Base-by-base conservation (phyloP, 1,140 invertebrate genomes). In the Drepana arcuata region DNA sequence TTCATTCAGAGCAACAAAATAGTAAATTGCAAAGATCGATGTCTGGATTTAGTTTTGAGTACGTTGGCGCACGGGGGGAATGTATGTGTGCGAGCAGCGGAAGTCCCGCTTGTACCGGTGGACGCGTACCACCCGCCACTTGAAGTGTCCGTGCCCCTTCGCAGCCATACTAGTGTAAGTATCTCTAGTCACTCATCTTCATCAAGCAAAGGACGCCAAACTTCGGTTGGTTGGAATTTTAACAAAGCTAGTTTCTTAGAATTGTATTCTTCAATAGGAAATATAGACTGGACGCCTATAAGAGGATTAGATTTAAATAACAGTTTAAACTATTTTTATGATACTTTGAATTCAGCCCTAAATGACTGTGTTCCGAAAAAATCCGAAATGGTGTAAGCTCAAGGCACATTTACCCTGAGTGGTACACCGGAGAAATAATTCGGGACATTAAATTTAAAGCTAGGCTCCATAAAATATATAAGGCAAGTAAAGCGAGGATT, bases 31-130 rank as follows among this genome's bases (percentile, higher is more conserved):
- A 43, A 41, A 6, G 14, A 29, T 12, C 15, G 46, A 4, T 29
- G 34, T n/a, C 23, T 55, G 2, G 51, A 55, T 15, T 16, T 55
- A 16, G 43, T 55, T 15, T 41, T 56, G 31, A 48, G 28, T n/a
- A 24, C 16, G 16, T n/a, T 6, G 7, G 10, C 2, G 2, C 4
- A 3, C 6, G 35, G 6, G 32, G 27, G 2, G 11, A 11, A 7
- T 2, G 37, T 47, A 14, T 12, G 14, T 0, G 45, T 42, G 27
- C 6, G 25, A n/a, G 27, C 12, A 14, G 39, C 37, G 5, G 42
- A 37, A 15, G 47, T 41, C 14, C 33, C 35, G 2, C 34, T 55
- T 9, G 27, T 32, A 10, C 29, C 44, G 3, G 30, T 37, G 13
- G 44, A 48, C 15, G 7, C 14, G 16, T 34, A 41, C 6, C 44